A percentile compares a stretch with the other conserved stretches of the same genome.
Evolutionary conservation across 2,113 vertebrate species (phyloP).

Genomic region (Dissostichus mawsoni): DNA sequence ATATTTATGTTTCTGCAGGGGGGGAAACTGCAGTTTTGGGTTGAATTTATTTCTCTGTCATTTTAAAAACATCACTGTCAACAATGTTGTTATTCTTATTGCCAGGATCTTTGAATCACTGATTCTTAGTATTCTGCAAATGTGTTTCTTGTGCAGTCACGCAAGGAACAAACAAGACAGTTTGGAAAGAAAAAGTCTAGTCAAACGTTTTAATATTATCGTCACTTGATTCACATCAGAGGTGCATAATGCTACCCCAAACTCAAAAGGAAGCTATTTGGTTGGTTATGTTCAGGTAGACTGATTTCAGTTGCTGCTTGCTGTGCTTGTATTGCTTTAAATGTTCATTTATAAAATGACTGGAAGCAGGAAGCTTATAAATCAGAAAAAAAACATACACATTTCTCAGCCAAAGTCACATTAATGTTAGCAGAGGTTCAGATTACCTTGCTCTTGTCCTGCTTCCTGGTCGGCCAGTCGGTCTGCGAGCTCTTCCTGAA

Average conservation of each 20-base stretch:
- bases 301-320: not conserved
- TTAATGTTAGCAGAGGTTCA: not conserved
- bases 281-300: not conserved
- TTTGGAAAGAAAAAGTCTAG: not conserved
- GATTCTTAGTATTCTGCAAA: not conserved
- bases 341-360: not conserved
- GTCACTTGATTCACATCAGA: not conserved
- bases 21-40: not conserved
- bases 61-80: not conserved
- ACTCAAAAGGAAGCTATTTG: not conserved
- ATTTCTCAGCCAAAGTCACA: not conserved
- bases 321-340: not conserved
- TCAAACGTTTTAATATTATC: not conserved
- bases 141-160: too few relatives aligned
- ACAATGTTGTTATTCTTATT: not conserved
- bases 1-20: not conserved
- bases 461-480: conserved; percentile 69
- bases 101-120: not conserved
- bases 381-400: not conserved
- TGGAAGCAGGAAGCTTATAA: not conserved
- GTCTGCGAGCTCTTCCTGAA: conserved; percentile 91
- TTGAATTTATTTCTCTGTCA: not conserved
- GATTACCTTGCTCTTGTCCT: conserved; percentile 57
- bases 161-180: not conserved
- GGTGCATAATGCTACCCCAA: not conserved